phyloP scores from a whole-genome alignment of 2,797 vertebrate species.

The Pampus argenteus region DNA sequence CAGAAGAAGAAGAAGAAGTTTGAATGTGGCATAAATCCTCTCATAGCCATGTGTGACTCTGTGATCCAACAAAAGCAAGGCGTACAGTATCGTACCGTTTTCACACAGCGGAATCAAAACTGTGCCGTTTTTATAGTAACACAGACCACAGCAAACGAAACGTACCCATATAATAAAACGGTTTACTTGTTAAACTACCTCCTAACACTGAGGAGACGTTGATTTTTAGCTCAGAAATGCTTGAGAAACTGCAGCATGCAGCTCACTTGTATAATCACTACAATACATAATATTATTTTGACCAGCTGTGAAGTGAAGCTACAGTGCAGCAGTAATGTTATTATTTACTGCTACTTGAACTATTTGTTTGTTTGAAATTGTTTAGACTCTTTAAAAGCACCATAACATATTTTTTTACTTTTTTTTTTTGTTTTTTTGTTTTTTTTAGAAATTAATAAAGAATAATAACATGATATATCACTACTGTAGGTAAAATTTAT shows the following conservation, averaged over 20 bases:
- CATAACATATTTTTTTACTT: background rate
- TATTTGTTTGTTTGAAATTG: background rate
- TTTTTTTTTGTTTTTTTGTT: too few relatives aligned
- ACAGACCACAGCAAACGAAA: constrained; percentile 1
- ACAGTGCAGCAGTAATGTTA: background rate
- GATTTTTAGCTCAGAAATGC: constrained; percentile 23
- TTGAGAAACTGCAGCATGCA: constrained; percentile 11
- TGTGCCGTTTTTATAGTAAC: background rate
- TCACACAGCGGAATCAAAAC: constrained; percentile 9
- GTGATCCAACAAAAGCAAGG: constrained; percentile 41
- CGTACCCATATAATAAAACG: constrained; percentile 11
- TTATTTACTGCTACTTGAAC: background rate
- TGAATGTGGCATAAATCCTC: constrained; percentile 55
- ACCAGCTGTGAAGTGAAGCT: constrained; percentile 3
- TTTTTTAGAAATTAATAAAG: background rate
- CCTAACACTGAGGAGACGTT: constrained; percentile 22
- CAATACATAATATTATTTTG: background rate
- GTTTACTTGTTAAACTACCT: constrained; percentile 20
- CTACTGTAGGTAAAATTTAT: background rate
- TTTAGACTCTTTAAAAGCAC: constrained; percentile 2
- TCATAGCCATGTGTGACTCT: constrained; percentile 40
- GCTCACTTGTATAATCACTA: constrained; percentile 1
- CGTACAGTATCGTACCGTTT: background rate
- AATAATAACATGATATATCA: background rate
- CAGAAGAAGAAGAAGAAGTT: constrained; percentile 36